A percentile compares a stretch with the other conserved stretches of the same genome.
Conservation (phyloP, 2,113 vertebrate genomes). For the Myiopsitta monachus region DNA sequence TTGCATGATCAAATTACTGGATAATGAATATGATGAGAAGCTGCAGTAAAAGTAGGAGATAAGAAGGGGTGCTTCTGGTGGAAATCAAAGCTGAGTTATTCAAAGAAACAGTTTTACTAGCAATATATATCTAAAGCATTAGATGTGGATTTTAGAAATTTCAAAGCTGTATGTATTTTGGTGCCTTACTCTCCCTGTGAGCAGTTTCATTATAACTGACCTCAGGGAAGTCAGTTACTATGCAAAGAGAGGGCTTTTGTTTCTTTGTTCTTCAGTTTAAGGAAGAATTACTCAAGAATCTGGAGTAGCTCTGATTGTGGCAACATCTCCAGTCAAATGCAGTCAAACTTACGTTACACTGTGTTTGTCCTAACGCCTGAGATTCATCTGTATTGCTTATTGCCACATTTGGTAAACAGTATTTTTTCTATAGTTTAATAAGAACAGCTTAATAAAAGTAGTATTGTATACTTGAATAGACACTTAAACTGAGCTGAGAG, state of each 20-base stretch:
- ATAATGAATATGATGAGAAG: neutral
- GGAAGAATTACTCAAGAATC: neutral
- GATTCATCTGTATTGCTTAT: neutral
- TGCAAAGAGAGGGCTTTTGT: neutral
- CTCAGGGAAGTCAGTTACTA: neutral
- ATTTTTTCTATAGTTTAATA: neutral
- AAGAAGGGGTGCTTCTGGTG: neutral
- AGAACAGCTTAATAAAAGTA: neutral
- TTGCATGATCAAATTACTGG: neutral
- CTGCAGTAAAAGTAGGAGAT: neutral
- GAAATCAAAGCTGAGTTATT: neutral
- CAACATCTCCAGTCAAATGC: neutral
- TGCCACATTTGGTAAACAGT: neutral
- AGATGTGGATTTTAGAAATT: neutral
- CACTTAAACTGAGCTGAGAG: neutral
- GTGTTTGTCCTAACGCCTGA: neutral
- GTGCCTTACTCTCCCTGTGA: neutral
- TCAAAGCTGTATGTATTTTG: neutral
- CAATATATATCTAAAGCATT: neutral
- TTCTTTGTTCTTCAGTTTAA: neutral
- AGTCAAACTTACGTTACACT: neutral
- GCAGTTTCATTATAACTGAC: neutral
- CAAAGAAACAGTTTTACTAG: neutral
- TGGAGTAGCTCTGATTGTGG: neutral
- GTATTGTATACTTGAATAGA: neutral